phyloP scores from a whole-genome alignment of 2,797 vertebrate species.

The Leptatherina wallacei region DNA sequence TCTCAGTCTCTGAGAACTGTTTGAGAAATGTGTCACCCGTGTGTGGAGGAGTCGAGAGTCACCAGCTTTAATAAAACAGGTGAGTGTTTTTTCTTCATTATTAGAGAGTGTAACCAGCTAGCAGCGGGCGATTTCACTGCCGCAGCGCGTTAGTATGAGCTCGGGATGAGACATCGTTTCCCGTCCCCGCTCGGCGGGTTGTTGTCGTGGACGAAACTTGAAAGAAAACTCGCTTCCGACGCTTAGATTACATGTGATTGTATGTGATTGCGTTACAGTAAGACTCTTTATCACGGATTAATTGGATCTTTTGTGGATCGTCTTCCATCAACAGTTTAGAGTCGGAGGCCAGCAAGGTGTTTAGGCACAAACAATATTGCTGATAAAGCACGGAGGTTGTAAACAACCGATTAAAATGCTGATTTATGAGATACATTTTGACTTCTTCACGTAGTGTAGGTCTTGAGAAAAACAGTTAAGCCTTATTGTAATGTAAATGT shows the following conservation, averaged over 20 bases:
- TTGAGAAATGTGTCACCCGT: conserved; percentile 77
- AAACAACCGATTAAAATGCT: conserved; percentile 8
- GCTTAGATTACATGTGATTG: conserved; percentile 14
- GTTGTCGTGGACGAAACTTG: conserved; percentile 13
- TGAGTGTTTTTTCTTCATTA: conserved; percentile 45
- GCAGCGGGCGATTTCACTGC: conserved; percentile 14
- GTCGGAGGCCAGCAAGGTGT: conserved; percentile 29
- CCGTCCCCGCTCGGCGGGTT: conserved; percentile 9
- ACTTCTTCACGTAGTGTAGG: not conserved
- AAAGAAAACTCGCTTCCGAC: conserved; percentile 13
- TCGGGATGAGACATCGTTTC: conserved; percentile 44
- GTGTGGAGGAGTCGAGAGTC: conserved; percentile 65
- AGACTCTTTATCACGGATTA: not conserved
- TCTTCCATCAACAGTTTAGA: not conserved
- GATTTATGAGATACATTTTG: not conserved
- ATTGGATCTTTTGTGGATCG: not conserved
- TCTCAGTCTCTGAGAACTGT: conserved; percentile 24
- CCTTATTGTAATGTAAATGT: too few species aligned
- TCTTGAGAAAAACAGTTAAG: not conserved
- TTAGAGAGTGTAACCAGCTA: not conserved
- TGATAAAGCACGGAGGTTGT: not conserved
- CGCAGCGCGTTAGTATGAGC: conserved; percentile 36
- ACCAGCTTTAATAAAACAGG: conserved; percentile 61
- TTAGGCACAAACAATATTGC: not conserved
- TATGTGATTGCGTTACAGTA: not conserved